Evolutionary conservation across 2,113 vertebrate genomes (phyloP).

Genomic region (Cranoglanis bouderius): DNA sequence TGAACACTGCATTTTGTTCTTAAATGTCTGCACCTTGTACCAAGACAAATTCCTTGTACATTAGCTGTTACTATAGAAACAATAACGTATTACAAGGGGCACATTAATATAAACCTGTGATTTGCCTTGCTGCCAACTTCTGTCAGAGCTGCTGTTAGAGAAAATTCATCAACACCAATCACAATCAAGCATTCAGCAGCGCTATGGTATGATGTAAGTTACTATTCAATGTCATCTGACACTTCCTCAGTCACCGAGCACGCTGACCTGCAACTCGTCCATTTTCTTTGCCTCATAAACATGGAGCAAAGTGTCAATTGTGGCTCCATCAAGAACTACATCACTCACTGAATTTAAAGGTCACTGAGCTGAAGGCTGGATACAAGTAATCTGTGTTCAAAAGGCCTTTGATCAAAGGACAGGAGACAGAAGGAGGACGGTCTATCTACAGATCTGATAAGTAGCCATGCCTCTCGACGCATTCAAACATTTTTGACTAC

Average conservation of each 20-base stretch:
- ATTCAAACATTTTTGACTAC: background rate
- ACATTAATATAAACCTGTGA: background rate
- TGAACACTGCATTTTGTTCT: background rate
- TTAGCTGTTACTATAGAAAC: background rate
- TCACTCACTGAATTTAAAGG: conserved; percentile 13
- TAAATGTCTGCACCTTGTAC: background rate
- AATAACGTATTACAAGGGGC: background rate
- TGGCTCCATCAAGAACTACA: conserved; percentile 1
- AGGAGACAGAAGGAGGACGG: background rate
- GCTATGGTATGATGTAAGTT: background rate
- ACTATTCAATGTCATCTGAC: background rate
- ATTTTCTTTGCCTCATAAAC: conserved; percentile 6
- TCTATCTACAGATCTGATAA: background rate
- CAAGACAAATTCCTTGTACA: background rate
- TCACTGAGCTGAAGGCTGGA: conserved; percentile 1
- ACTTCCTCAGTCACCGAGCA: background rate
- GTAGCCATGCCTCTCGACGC: background rate
- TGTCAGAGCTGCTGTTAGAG: background rate
- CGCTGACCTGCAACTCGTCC: background rate
- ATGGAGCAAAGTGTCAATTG: conserved; percentile 4
- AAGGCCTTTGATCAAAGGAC: background rate
- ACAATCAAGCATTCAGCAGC: background rate
- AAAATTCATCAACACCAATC: background rate
- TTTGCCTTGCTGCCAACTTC: background rate
- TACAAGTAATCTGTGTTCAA: conserved; percentile 9